phyloP scores from a whole-genome alignment of 2,888 invertebrate genomes.

The Steinernema carpocapsae region DNA sequence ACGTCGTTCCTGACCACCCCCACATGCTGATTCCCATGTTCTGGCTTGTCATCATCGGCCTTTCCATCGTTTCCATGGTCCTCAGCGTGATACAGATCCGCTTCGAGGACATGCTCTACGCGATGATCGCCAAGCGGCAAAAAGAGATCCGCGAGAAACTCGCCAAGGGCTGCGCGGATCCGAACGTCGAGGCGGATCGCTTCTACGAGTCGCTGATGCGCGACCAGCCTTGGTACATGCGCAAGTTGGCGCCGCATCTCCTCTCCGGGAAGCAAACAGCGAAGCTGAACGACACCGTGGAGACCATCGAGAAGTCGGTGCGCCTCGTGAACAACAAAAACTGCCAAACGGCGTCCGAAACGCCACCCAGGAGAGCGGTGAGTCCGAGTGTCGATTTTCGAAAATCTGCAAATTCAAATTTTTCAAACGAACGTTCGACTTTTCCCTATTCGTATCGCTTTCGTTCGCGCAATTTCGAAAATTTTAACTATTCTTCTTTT shows the following conservation, averaged over 20 bases:
- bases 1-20: slow-evolving; percentile 76
- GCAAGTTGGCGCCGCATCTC: slow-evolving; percentile 56
- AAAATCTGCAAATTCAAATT: too few relatives aligned
- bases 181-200: slow-evolving; percentile 43
- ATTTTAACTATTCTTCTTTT: too few relatives aligned
- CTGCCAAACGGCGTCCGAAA: slow-evolving; percentile 51
- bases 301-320: slow-evolving; percentile 57
- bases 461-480: background rate
- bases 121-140: slow-evolving; percentile 18
- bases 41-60: slow-evolving; percentile 88
- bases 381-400: too few relatives aligned
- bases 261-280: slow-evolving; percentile 56
- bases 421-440: too few relatives aligned
- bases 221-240: slow-evolving; percentile 58
- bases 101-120: background rate
- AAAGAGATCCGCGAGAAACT: slow-evolving; percentile 24
- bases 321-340: slow-evolving; percentile 59
- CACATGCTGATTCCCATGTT: slow-evolving; percentile 88
- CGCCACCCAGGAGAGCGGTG: background rate
- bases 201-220: slow-evolving; percentile 48
- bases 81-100: slow-evolving; percentile 85
- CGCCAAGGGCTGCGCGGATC: background rate
- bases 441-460: too few relatives aligned
- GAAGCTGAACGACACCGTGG: slow-evolving; percentile 51
- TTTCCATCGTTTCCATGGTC: slow-evolving; percentile 94